phyloP scores from a whole-genome alignment of 2,113 vertebrate species.

The Oceanites oceanicus region DNA sequence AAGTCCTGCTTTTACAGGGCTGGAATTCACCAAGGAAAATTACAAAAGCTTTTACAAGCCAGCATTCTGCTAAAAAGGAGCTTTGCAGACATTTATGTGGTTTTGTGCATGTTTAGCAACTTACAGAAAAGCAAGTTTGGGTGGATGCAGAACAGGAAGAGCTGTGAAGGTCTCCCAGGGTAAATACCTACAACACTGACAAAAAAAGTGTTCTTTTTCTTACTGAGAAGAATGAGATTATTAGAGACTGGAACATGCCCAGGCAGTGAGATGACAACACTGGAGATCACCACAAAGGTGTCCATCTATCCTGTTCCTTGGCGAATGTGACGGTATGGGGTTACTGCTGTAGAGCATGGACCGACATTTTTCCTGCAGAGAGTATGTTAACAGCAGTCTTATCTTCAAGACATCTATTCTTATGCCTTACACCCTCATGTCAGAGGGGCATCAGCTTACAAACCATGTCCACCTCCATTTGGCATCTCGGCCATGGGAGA shows the following conservation, averaged over 20 bases:
- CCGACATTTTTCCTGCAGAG: not conserved
- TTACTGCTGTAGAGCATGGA: not conserved
- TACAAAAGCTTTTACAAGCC: not conserved
- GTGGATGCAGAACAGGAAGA: not conserved
- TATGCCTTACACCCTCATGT: not conserved
- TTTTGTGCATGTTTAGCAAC: not conserved
- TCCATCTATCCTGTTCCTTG: not conserved
- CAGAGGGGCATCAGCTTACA: not conserved
- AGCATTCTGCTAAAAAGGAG: not conserved
- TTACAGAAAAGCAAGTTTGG: not conserved
- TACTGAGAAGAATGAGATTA: not conserved
- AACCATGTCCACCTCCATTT: not conserved
- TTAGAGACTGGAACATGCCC: not conserved
- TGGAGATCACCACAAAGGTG: not conserved
- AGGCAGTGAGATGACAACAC: not conserved
- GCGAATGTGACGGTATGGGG: accelerated
- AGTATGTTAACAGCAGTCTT: not conserved
- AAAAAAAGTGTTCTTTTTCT: not conserved
- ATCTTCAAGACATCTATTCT: not conserved
- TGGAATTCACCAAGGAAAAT: not conserved
- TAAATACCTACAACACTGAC: not conserved
- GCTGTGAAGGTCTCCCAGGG: not conserved
- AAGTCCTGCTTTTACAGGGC: not conserved
- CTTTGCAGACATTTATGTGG: not conserved
- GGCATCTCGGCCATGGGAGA: not conserved